Conservation (phyloP, 2,113 vertebrate genomes). For the Mus musculus region DNA sequence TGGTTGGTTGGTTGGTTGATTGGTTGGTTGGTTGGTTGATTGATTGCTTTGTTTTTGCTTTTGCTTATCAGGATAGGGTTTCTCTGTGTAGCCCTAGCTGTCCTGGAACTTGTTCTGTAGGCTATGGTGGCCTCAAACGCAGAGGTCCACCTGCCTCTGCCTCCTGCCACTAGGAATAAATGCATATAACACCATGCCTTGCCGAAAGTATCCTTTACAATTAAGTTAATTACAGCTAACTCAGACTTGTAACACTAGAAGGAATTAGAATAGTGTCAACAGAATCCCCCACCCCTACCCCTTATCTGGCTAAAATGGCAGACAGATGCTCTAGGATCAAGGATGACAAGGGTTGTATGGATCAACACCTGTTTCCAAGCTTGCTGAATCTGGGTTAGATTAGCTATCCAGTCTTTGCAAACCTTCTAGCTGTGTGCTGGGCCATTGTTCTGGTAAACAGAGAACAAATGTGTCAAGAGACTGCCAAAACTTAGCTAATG, state of each 20-base stretch:
- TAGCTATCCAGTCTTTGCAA: not conserved
- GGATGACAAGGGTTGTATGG: too few species aligned
- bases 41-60: too few species aligned
- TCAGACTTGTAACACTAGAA: not conserved
- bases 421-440: not conserved
- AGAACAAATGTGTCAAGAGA: not conserved
- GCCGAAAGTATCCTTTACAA: too few species aligned
- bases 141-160: too few species aligned
- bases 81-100: too few species aligned
- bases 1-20: too few species aligned
- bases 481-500: not conserved
- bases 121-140: too few species aligned
- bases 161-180: too few species aligned
- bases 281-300: not conserved
- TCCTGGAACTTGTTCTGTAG: too few species aligned
- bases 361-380: not conserved
- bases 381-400: not conserved
- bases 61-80: too few species aligned
- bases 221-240: not conserved
- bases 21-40: too few species aligned
- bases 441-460: not conserved
- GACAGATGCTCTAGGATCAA: not conserved
- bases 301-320: not conserved
- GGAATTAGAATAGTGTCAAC: not conserved
- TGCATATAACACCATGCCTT: too few species aligned